Percentiles rank a stretch among this genome's conserved stretches.
phyloP scores from a whole-genome alignment of 35 echinoderm and acorn worm species.

The Ophioderma brevispina region DNA sequence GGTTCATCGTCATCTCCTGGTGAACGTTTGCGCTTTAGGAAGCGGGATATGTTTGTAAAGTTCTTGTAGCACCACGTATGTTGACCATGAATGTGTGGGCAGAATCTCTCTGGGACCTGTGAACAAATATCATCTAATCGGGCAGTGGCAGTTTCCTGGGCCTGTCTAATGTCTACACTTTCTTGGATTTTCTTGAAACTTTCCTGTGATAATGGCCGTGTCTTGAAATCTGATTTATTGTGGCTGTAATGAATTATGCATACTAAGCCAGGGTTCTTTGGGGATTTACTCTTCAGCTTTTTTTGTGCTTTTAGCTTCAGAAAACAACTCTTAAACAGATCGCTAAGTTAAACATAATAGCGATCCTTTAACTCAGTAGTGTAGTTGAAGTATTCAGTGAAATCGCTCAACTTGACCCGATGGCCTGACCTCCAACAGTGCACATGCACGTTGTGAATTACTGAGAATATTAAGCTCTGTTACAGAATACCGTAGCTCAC shows the following conservation, averaged over 20 bases:
- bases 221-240: not conserved
- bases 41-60: conserved; percentile 20
- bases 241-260: conserved; percentile 45
- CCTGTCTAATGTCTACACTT: not conserved
- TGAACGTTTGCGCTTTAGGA: conserved; percentile 1
- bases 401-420: no score
- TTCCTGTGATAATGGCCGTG: conserved; percentile 10
- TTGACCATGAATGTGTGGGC: conserved; percentile 1
- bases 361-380: no score
- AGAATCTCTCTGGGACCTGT: not conserved
- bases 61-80: conserved; percentile 35
- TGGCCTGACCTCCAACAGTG: no score
- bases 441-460: no score
- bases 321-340: no score
- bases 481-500: no score
- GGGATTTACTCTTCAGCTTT: not conserved
- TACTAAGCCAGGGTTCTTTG: not conserved
- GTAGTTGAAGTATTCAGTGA: no score
- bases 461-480: no score
- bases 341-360: no score
- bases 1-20: not conserved
- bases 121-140: conserved; percentile 12
- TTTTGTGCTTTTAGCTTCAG: not conserved
- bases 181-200: conserved; percentile 46
- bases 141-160: not conserved